A percentile compares a stretch with the other conserved stretches of the same genome.
phyloP scores from a whole-genome alignment of 1,140 invertebrate genomes.

The Druon quercuslanigerum region DNA sequence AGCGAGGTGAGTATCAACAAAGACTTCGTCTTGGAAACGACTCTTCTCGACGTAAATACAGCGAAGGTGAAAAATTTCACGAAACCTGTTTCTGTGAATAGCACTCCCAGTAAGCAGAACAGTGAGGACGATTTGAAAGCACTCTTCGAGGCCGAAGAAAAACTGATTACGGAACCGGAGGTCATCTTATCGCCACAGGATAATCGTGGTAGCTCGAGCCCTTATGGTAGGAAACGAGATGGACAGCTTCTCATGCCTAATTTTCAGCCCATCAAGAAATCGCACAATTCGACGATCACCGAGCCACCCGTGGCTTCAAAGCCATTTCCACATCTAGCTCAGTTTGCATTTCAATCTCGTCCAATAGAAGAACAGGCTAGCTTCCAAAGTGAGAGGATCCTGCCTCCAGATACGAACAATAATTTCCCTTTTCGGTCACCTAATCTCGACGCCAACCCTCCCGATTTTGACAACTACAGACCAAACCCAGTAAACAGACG shows the following conservation, averaged over 20 bases:
- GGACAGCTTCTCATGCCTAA: conserved; percentile 7
- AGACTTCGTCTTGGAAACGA: conserved; percentile 65
- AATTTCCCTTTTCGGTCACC: conserved; percentile 38
- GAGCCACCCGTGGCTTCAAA: conserved; percentile 30
- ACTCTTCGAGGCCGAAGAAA: conserved; percentile 42
- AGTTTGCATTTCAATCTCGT: background rate
- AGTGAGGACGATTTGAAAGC: conserved; percentile 33
- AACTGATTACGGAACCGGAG: conserved; percentile 47
- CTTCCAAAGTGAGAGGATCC: conserved; percentile 39
- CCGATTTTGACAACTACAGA: background rate
- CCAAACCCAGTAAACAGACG: conserved; percentile 10
- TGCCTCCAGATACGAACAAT: conserved; percentile 30
- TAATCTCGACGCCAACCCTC: conserved; percentile 23
- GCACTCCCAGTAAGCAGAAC: conserved; percentile 32
- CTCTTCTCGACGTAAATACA: conserved; percentile 57
- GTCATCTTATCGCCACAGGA: conserved; percentile 49
- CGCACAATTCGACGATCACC: conserved; percentile 5
- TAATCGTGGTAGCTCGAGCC: conserved; percentile 1
- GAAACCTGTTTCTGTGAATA: conserved; percentile 35
- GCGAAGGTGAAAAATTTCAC: conserved; percentile 49
- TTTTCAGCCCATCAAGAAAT: conserved; percentile 39
- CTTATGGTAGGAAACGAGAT: conserved; percentile 32
- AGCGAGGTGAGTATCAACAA: conserved; percentile 62
- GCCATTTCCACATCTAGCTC: conserved; percentile 32
- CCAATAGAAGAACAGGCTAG: conserved; percentile 46